These are phyloP conservation scores for Girardinus metallicus DNA, from an alignment of 2,797 vertebrate genomes.

Conservation along the genomic window DNA sequence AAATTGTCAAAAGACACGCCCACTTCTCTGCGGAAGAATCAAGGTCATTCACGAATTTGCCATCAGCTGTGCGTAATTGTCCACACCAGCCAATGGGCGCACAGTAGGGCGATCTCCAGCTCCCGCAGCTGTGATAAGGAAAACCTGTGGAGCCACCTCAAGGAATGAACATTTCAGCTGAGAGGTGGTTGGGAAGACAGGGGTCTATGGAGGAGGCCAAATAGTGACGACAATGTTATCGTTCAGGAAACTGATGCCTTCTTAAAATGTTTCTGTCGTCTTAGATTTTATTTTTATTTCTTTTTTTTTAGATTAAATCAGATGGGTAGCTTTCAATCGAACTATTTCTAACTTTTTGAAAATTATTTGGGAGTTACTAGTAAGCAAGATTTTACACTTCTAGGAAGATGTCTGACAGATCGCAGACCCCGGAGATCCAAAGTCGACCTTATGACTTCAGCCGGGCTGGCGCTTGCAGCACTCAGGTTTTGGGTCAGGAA, in stretches of 20 bases:
- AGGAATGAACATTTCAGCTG: conserved; percentile 38
- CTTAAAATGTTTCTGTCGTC: background rate
- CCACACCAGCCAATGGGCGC: conserved; percentile 80
- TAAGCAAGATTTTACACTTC: background rate
- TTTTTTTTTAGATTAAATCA: background rate
- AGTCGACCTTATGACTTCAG: conserved; percentile 76
- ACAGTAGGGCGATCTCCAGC: conserved; percentile 50
- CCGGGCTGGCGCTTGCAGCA: conserved; percentile 70
- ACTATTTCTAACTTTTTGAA: background rate
- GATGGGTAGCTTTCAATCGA: conserved; percentile 13
- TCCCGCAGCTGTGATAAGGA: conserved; percentile 62
- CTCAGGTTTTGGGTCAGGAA: conserved; percentile 72
- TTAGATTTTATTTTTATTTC: background rate
- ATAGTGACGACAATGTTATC: conserved; percentile 34
- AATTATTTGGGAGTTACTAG: background rate
- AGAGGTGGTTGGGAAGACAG: background rate
- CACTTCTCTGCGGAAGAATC: conserved; percentile 66
- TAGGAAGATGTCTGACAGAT: conserved; percentile 77
- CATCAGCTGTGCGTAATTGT: conserved; percentile 82
- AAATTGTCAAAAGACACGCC: conserved; percentile 48
- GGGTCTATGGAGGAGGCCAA: conserved; percentile 47
- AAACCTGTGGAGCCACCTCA: conserved; percentile 50
- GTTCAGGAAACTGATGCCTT: conserved; percentile 1
- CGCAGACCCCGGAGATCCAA: conserved; percentile 77
- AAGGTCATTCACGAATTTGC: conserved; percentile 89